Base-by-base conservation (phyloP, 1,140 invertebrate genomes). In the Megalopta genalis region DNA sequence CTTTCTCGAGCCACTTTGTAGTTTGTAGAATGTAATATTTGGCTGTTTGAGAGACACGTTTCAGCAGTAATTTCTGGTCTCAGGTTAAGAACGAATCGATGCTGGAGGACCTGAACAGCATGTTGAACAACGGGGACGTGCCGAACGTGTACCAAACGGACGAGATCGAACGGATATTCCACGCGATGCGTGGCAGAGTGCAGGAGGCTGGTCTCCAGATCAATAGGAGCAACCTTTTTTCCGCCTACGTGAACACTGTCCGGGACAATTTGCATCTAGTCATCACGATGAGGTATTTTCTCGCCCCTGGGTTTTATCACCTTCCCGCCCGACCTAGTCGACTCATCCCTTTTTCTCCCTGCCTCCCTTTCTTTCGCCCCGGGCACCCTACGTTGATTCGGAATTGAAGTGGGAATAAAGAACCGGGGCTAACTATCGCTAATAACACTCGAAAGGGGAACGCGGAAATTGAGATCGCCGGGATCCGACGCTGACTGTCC, bases 151-250 rank as follows among this genome's bases (percentile, higher is more conserved):
- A 95, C 87, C 88, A 92, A 77, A 84, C 93, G 4, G 95, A 96
- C 79, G 95, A 96, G 83, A 80, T 95, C 62, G 95, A 95, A 74
- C 93, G 90, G 77, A 95, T 96, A 60, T 95, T 93, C 86, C 93
- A 94, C 84, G 91, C 93, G 0, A 96, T 95, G 91, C 95, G 94
- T 83, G 94, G 92, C 82, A 93, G 93, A 54, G 95, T 94, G 65
- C 95, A 93, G 92, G 94, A 95, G 87, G 87, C 94, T 85, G 95
- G 95, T 10, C 86, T 96, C 12, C 90, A 94, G 6, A 94, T 96
- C 0, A 97, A 96, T 9, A 96, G 95, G 86, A 95, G 95, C 1
- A 97, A 97, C 89, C 90, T 97, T 57, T 96, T 96, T 86, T 93
- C 95, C 0, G 93, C 94, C 54, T 97, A 95, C 89, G 94, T 95